Evolutionary conservation across 1,140 invertebrate species (phyloP).

Genomic region (Drosophila saltans): DNA sequence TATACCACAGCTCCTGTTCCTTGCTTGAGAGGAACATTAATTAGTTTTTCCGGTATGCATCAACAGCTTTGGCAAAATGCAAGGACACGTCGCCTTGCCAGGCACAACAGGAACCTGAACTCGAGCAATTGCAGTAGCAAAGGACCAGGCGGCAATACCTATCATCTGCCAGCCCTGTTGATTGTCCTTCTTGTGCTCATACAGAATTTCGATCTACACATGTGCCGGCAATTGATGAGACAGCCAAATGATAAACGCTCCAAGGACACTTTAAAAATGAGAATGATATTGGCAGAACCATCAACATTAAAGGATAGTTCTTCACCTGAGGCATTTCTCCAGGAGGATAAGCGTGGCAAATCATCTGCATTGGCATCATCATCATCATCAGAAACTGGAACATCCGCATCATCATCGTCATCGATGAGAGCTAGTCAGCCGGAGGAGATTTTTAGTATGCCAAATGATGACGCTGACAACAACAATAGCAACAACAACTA

Average conservation of each 20-base stretch:
- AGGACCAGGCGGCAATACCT: conserved; percentile 14
- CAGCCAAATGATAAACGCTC: conserved; percentile 40
- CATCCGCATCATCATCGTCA: neutral
- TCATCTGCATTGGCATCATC: neutral
- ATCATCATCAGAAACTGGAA: neutral
- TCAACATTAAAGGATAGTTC: conserved; percentile 31
- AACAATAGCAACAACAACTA: conserved; percentile 45
- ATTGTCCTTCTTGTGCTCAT: conserved; percentile 65
- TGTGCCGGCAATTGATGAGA: conserved; percentile 71
- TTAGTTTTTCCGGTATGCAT: conserved; percentile 44
- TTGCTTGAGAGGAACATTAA: conserved; percentile 38
- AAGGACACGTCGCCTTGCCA: conserved; percentile 26
- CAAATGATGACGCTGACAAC: conserved; percentile 54
- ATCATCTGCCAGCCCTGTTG: conserved; percentile 64
- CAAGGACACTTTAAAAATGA: conserved; percentile 14
- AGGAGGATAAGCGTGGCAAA: conserved; percentile 45
- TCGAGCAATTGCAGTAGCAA: conserved; percentile 1
- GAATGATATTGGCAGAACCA: conserved; percentile 3
- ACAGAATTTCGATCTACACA: conserved; percentile 68
- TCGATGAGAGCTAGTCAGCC: conserved; percentile 56
- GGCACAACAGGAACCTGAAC: conserved; percentile 14
- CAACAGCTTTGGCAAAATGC: conserved; percentile 31
- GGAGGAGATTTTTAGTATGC: conserved; percentile 76
- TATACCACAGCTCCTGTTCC: conserved; percentile 15
- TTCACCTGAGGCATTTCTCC: conserved; percentile 18